phyloP scores from a whole-genome alignment of 2,888 invertebrate species.

The Yponomeuta sedellus region DNA sequence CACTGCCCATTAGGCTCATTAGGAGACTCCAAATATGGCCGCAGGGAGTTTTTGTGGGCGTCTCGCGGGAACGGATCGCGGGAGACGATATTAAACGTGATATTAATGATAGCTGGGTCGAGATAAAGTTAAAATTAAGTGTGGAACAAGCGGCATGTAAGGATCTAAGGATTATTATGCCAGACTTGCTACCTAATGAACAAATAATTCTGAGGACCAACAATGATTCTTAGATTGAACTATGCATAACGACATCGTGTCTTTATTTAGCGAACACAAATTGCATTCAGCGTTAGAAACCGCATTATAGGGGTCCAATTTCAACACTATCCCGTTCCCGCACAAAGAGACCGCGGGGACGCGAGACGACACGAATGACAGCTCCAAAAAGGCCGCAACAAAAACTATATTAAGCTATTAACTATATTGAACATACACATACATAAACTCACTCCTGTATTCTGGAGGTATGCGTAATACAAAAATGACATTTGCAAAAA shows the following conservation, averaged over 20 bases:
- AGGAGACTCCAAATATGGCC: constrained; percentile 51
- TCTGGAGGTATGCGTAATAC: too few species aligned
- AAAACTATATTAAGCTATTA: neutral
- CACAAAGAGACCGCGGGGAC: neutral
- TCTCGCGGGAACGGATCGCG: constrained; percentile 12
- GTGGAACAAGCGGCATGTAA: neutral
- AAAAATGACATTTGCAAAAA: too few species aligned
- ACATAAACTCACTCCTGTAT: too few species aligned
- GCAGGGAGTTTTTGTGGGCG: constrained; percentile 32
- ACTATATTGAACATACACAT: neutral
- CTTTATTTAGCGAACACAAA: neutral
- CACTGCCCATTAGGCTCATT: constrained; percentile 51
- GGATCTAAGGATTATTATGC: neutral
- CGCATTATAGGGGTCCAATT: neutral
- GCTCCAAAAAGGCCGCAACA: neutral
- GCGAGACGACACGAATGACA: neutral
- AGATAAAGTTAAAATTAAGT: constrained; percentile 1
- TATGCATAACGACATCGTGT: neutral
- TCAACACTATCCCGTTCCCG: neutral
- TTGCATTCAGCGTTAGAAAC: neutral
- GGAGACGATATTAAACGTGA: constrained; percentile 10
- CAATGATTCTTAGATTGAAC: neutral
- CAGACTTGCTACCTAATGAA: neutral
- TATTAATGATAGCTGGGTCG: neutral
- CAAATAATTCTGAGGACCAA: neutral